Base-by-base conservation (phyloP, 2,113 vertebrate genomes). In the Nicator chloris region DNA sequence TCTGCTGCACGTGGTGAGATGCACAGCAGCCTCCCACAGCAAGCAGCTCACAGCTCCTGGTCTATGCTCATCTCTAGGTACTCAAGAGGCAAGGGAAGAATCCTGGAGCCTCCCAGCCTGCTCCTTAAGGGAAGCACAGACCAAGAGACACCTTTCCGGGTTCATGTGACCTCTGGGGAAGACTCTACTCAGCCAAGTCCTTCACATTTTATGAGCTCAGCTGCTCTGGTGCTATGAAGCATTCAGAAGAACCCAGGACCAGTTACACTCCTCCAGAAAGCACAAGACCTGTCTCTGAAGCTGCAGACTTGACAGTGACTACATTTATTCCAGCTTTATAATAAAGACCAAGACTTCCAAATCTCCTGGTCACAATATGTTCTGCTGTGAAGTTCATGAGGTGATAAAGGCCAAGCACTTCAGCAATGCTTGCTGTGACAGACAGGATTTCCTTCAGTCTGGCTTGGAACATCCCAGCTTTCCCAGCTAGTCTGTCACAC, bases 291-390 rank as follows among this genome's bases (percentile, higher is more conserved):
- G 4, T 15, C 57, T 16, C 37, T 28, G 49, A 51, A 92, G 39
- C 44, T 71, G 60, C 39, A 56, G 35, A 27, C 17, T 40, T 49
- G 17, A 71, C 69, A 44, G 28, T 51, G 40, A 64, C 28, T 12
- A 40, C 49, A 37, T 37, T 61, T 21, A 37, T 27, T 28, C 30
- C 50, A 49, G 61, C 54, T 49, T 88, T 57, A 59, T 50, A 6
- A 37, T 37, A 23, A 64, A 64, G 40, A n/a, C 23, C 45, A 49
- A 44, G n/a, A 40, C 22, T 82, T 82, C 30, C 39, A n/a, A 37
- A 33, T 10, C 45, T 49, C 21, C 42, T 13, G 18, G 50, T 75
- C 49, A 24, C 1, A 0, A 19, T 0, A 7, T 2, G 8, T n/a
- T 71, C 65, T 28, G 37, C 50, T 22, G 31, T 17, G 28, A 45